Base-by-base conservation (phyloP, 2,888 invertebrate species). In the Urechis unicinctus region DNA sequence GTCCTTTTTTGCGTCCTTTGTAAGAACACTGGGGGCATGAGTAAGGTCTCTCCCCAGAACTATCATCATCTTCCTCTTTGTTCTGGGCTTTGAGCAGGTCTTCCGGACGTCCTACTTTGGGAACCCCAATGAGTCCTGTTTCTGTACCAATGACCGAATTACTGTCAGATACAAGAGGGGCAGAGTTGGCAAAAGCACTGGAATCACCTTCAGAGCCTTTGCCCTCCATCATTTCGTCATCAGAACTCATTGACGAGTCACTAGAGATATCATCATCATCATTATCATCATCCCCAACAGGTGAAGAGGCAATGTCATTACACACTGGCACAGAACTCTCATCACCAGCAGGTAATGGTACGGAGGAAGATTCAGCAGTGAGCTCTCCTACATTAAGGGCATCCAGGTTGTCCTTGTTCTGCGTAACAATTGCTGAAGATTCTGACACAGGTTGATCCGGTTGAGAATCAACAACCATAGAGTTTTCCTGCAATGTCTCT, bases 1-100 rank as follows among this genome's bases (percentile, higher is more conserved):
- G 66, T 43, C 72, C 69, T 52, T 72, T 66, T 60, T 73, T 72
- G 30, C 69, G 68, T 49, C 72, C 68, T 28, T 62, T 57, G 58
- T 70, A 74, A 17, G 66, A 66, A 65, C 75, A 75, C 47, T 66
- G 61, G 41, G 67, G 50, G 48, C 66, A 66, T 5, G 53, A 47
- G 50, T 60, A 62, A 13, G 56, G 56, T 47, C 58, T 58, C 54
- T 62, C 36, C 9, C 36, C 36, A 9, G 36, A 13, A 17, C 17
- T 17, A 17, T 36, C 17, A 9, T 36, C 36, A 36, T 36, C 36
- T 13, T 36, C 36, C 9, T 36, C 36, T 9, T 36, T 17, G 17
- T 36, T 17, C 9, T 36, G 9, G 17, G 9, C 36, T 13, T 17
- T 9, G n/a, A n/a, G n/a, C 17, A 36, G 17, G 17, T 36, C 36